Evolutionary conservation across 2,113 vertebrate genomes (phyloP), one percentile per base, ranked within the genome.

Genomic region (Piprites chloris): DNA sequence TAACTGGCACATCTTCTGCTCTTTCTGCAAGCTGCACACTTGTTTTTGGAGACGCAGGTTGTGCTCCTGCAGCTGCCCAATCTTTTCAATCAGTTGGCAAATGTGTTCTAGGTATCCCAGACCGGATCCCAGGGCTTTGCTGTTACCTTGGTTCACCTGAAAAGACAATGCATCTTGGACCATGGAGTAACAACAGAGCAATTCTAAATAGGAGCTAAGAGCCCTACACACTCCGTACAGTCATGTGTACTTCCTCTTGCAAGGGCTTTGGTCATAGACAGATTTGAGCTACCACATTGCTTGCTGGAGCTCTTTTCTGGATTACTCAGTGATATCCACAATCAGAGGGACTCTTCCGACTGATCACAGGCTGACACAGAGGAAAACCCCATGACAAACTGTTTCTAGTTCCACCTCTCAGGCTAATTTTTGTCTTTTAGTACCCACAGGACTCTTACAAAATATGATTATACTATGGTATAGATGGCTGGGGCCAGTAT

Each of bases 51-150:
- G 97, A 72, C 71, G 97, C 7, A 98, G 93, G 89, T 99, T 99
- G 87, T 98, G 98, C 74, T 99, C 98, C 96, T 99, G 99, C 30
- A 99, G 98, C 81, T 98, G 98, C 27, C 98, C 98, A 24, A 99
- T 99, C 97, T 98, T 99, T 96, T 99, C 98, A 13, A 99, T 98
- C 52, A 99, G 98, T 44, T 99, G 98, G 87, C 98, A 99, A 77
- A 99, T 98, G 87, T 99, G 98, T 92, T 98, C 98, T 95, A 99
- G 96, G 84, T 99, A 99, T 50, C 98, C 97, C 81, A 99, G 96
- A 66, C 99, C 98, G 20, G 98, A 98, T 42, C 98, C 97, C 35
- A 98, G 93, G 28, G 87, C 96, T 71, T 95, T 98, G 72, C 93
- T 84, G 41, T 95, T 98, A 22, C 93, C 94, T 80, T 98, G 98